Evolutionary conservation across 2,888 invertebrate genomes (phyloP).

Genomic region (Coenonympha arcania): DNA sequence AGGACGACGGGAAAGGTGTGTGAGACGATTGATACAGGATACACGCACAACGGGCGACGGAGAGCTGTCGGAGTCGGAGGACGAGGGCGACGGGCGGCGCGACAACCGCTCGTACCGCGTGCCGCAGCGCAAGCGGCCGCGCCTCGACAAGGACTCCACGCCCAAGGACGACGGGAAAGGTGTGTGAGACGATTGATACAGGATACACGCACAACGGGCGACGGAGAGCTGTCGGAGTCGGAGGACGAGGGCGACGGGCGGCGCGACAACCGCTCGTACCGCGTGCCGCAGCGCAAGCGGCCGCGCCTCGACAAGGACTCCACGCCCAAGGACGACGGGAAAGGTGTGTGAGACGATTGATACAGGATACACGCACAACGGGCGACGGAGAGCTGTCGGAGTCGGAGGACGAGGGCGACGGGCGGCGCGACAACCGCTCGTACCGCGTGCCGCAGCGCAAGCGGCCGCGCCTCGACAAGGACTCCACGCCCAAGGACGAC

Average conservation of each 20-base stretch:
- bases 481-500: constrained; percentile 76
- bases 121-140: constrained; percentile 79
- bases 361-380: constrained; percentile 90
- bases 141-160: constrained; percentile 78
- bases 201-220: constrained; percentile 95
- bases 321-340: constrained; percentile 77
- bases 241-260: constrained; percentile 90
- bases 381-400: constrained; percentile 96
- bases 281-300: constrained; percentile 76
- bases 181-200: constrained; percentile 36
- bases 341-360: constrained; percentile 61
- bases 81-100: constrained; percentile 83
- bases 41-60: constrained; percentile 96
- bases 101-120: constrained; percentile 78
- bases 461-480: constrained; percentile 82
- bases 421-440: constrained; percentile 78
- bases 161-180: constrained; percentile 79
- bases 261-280: constrained; percentile 78
- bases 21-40: constrained; percentile 66
- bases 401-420: constrained; percentile 90
- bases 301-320: constrained; percentile 81
- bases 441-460: constrained; percentile 76
- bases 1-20: constrained; percentile 78
- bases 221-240: constrained; percentile 94
- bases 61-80: constrained; percentile 94